A percentile compares a stretch with the other conserved stretches of the same genome.
Evolutionary conservation across 2,797 vertebrate genomes (phyloP).

Genomic region (Manis javanica): DNA sequence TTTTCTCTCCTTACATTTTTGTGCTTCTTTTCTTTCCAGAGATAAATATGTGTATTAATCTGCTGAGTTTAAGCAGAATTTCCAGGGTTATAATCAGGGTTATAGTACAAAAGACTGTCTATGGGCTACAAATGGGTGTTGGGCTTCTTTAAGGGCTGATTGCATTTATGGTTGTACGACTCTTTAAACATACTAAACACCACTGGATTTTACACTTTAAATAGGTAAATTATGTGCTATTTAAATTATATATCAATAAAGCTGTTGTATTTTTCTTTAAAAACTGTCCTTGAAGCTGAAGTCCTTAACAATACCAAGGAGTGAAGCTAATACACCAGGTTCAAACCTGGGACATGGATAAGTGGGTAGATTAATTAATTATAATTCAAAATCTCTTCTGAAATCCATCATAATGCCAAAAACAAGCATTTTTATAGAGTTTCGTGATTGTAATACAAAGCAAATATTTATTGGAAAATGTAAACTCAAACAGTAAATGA

Average conservation of each 20-base stretch:
- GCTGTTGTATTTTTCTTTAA: background rate
- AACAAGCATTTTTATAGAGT: background rate
- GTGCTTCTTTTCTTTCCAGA: background rate
- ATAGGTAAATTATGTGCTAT: background rate
- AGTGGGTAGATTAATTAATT: background rate
- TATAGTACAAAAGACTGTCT: background rate
- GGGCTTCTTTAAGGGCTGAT: background rate
- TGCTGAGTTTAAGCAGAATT: background rate
- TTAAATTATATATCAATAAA: background rate
- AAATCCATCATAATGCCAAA: background rate
- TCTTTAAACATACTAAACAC: background rate
- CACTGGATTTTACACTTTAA: background rate
- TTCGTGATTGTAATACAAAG: background rate
- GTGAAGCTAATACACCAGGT: background rate
- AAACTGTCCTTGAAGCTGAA: background rate
- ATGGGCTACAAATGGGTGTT: background rate
- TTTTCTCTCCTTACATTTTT: background rate
- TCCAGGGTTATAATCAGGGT: background rate
- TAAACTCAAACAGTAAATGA: slow-evolving; percentile 23
- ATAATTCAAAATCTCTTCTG: background rate
- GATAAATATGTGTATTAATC: background rate
- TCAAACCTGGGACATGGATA: background rate
- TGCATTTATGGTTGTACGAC: background rate
- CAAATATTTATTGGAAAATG: slow-evolving; percentile 25
- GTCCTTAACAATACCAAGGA: background rate